Percentiles rank a stretch among this genome's conserved stretches.
phyloP scores from a whole-genome alignment of 2,113 vertebrate genomes.

The Hippoglossus stenolepis region DNA sequence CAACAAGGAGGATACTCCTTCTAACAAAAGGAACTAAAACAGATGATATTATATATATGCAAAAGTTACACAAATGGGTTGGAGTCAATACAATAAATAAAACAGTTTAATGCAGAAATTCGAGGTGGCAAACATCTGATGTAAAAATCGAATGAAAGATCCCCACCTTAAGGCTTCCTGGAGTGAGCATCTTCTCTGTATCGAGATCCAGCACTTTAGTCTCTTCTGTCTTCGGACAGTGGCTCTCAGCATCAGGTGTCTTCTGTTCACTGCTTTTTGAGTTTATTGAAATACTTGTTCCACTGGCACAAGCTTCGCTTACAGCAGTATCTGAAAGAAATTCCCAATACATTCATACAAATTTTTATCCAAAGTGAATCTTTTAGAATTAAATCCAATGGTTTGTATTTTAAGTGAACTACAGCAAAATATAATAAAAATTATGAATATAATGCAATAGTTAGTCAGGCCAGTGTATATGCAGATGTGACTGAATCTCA shows the following conservation, averaged over 20 bases:
- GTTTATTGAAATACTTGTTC: not conserved
- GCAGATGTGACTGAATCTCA: too few relatives aligned
- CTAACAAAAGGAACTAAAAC: constrained; percentile 63
- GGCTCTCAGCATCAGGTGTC: not conserved
- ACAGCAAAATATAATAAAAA: not conserved
- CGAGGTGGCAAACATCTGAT: not conserved
- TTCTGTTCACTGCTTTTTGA: constrained; percentile 16
- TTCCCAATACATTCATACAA: not conserved
- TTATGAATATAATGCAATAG: not conserved
- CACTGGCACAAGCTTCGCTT: constrained; percentile 9
- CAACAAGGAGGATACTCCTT: constrained; percentile 49
- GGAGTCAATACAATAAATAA: too few relatives aligned
- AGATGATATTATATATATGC: constrained; percentile 1
- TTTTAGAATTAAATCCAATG: not conserved
- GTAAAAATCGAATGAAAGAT: not conserved
- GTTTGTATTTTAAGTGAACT: not conserved
- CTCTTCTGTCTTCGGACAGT: not conserved
- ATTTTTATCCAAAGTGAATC: not conserved
- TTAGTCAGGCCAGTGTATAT: not conserved
- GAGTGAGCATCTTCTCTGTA: constrained; percentile 41
- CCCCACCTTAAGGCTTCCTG: constrained; percentile 73
- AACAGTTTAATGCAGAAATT: not conserved
- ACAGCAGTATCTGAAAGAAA: constrained; percentile 44
- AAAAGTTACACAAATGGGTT: not conserved
- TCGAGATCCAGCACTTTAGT: constrained; percentile 41